These are phyloP conservation scores for Cromileptes altivelis DNA, from an alignment of 2,113 vertebrate species.

Conservation along the genomic window DNA sequence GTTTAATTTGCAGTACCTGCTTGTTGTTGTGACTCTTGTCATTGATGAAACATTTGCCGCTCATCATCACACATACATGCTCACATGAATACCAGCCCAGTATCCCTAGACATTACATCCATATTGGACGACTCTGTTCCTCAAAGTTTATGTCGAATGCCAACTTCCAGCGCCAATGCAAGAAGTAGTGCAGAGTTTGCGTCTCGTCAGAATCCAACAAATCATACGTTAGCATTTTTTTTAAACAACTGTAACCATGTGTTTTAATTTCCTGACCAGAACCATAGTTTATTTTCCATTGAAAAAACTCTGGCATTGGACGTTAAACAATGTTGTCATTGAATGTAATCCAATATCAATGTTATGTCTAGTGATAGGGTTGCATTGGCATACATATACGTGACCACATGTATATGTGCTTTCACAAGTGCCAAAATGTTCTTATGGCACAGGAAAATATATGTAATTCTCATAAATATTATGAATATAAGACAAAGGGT, in stretches of 20 bases:
- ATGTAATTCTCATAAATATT: not conserved
- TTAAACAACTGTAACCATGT: not conserved
- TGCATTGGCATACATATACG: not conserved
- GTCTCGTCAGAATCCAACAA: not conserved
- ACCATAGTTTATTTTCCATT: not conserved
- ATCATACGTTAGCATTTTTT: not conserved
- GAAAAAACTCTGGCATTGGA: not conserved
- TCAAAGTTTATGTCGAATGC: not conserved
- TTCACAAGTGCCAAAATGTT: not conserved
- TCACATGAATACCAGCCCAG: slow-evolving; percentile 5
- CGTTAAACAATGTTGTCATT: not conserved
- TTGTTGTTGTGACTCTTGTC: not conserved
- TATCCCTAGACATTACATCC: not conserved
- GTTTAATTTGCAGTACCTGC: not conserved
- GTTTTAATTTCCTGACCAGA: not conserved
- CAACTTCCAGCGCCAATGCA: not conserved
- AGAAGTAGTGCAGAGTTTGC: not conserved
- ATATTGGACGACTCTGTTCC: not conserved
- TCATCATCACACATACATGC: slow-evolving; percentile 2
- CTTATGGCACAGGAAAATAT: not conserved
- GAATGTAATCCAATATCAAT: slow-evolving; percentile 5
- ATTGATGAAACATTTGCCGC: not conserved
- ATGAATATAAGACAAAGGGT: not conserved
- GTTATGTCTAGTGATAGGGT: not conserved
- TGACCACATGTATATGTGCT: not conserved